phyloP scores from a whole-genome alignment of 2,113 vertebrate species.

The Condylura cristata region DNA sequence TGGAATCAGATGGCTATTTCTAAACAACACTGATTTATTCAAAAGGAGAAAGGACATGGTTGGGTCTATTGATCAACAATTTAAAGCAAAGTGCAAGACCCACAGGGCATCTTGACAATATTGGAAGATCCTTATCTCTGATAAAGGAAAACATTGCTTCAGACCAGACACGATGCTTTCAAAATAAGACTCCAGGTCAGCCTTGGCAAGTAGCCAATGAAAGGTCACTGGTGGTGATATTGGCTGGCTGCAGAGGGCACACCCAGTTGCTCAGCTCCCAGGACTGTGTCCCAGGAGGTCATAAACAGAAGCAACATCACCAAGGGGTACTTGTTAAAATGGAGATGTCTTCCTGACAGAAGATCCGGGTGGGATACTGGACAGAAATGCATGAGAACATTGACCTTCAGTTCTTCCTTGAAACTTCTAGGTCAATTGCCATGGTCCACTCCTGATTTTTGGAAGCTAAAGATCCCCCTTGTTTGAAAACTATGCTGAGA shows the following conservation, averaged over 20 bases:
- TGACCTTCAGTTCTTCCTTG: neutral
- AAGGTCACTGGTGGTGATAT: neutral
- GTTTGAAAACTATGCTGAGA: neutral
- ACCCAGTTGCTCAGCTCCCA: no score
- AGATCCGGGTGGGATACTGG: neutral
- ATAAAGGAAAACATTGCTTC: neutral
- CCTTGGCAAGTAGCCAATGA: neutral
- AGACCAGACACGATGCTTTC: neutral
- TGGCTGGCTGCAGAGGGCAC: no score
- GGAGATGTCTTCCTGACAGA: neutral
- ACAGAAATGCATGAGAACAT: neutral
- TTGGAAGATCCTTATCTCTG: neutral
- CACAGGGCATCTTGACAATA: neutral
- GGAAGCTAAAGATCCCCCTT: neutral
- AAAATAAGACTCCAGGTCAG: neutral
- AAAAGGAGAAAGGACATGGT: neutral
- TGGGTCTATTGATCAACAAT: neutral
- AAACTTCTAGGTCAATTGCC: neutral
- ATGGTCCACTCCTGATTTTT: neutral
- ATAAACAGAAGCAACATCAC: no score
- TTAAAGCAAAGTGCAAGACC: neutral
- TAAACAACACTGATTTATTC: neutral
- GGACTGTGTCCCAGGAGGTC: no score
- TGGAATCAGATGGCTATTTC: neutral
- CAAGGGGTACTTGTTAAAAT: no score